Percentiles rank a stretch among this genome's conserved stretches.
Evolutionary conservation across 2,113 vertebrate genomes (phyloP).

Genomic region (Melospiza melodia): DNA sequence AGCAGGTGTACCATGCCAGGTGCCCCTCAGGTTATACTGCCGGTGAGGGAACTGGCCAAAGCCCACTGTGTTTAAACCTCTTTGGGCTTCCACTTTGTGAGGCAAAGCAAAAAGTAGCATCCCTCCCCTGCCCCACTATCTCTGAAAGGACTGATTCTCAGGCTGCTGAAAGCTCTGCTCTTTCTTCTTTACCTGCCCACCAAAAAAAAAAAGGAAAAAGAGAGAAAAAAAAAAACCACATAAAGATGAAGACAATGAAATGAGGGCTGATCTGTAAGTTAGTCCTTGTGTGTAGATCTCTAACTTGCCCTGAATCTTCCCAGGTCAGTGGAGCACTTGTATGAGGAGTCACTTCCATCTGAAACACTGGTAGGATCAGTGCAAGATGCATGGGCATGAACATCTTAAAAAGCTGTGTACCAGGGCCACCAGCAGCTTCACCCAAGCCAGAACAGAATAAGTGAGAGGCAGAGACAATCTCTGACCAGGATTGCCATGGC

Average conservation of each 20-base stretch:
- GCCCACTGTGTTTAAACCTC: neutral
- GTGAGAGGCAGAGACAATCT: neutral
- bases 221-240: fast-evolving
- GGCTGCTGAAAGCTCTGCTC: neutral
- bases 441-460: neutral
- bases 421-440: neutral
- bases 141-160: neutral
- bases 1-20: fast-evolving
- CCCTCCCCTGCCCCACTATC: neutral
- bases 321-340: neutral
- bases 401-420: neutral
- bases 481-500: neutral
- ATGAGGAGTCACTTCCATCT: neutral
- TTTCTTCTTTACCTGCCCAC: neutral
- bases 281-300: neutral
- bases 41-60: neutral
- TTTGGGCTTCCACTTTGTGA: neutral
- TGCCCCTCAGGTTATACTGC: fast-evolving
- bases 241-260: neutral
- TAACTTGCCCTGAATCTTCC: neutral
- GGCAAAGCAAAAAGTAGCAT: neutral
- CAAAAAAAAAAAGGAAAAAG: too few species aligned
- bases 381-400: fast-evolving
- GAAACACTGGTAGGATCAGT: neutral
- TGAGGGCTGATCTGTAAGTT: neutral